Base-by-base conservation (phyloP, 2,888 invertebrate species). In the Luperina testacea region DNA sequence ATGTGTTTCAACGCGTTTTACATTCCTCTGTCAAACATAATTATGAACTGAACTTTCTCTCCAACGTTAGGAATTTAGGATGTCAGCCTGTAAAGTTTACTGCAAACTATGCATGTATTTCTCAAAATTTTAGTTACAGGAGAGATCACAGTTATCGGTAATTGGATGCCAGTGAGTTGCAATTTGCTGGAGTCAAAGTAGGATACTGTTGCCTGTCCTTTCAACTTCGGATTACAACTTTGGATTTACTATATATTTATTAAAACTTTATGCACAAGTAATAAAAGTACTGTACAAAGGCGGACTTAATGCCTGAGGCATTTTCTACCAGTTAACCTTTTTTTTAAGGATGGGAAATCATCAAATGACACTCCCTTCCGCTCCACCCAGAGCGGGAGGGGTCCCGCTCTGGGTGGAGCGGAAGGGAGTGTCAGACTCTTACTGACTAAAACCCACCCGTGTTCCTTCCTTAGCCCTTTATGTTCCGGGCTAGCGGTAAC, bases 1-100 rank as follows among this genome's bases (percentile, higher is more conserved):
- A 78, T 74, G 63, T 59, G 51, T 48, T 81, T n/a, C 48, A 53
- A 63, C 38, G 63, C 15, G 64, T 59, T 51, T 72, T 51, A 84
- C 64, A 73, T 81, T 48, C 45, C 42, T 65, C 27, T n/a, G 63
- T 42, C 51, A 45, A 64, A 53, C 61, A 53, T n/a, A n/a, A n/a
- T n/a, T n/a, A 61, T 61, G 51, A 73, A 70, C 59, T 64, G 24
- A 45, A 67, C 32, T 32, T 61, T 27, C n/a, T 53, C 51, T 32
- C 4, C 1, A 42, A 38, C 13, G 59, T 59, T 45, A 48, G 2
- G 8, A 57, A 63, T 63, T 63, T 24, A 45, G 15, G 4, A 42
- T 27, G 45, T 45, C 38, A 32, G n/a, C 15, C 24, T 45, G 59
- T 27, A 13, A 63, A 38, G 45, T 53, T 61, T 6, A 32, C n/a